Evolutionary conservation across 2,888 invertebrate genomes (phyloP), one percentile per base, ranked within the genome.

Genomic region (Spisula solida): DNA sequence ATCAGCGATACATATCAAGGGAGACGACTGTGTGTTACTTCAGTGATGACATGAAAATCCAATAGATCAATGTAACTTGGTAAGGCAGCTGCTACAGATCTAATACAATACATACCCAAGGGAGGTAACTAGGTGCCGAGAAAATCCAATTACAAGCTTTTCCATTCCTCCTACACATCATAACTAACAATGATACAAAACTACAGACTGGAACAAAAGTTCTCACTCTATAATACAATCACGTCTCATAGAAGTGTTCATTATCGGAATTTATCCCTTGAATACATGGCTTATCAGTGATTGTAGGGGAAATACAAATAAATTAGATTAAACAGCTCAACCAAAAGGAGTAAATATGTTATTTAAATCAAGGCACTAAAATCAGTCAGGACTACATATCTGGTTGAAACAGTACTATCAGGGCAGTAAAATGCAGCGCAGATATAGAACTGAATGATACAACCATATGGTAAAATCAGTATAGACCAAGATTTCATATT

Each of bases 101-200:
- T 60, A 1, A 16, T 75, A 75, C 14, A 18, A 34, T 12, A 31
- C 16, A 75, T 34, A 75, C 75, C 29, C 75, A 75, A 14, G 75
- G 75, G 75, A 75, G 75, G 34, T 75, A 75, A 75, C 75, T 75
- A 34, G 31, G 16, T 14, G 25, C 14, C 1, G 34, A 75, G 34
- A 31, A 47, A 80, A 80, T 80, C 47, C 34, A 80, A 80, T 80
- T 80, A 48, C n/a, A 80, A 18, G 48, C 47, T 14, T 16, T 34
- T n/a, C 80, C 25, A 47, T 48, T 47, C 25, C 48, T 51, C 48
- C 48, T 51, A 80, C 80, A 48, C 80, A 34, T 4, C 1, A 80
- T 41, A 80, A 47, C n/a, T 48, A 20, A 47, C 25, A 25, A 66
- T 66, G 25, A 66, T 25, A 25, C 25, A 25, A n/a, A 10, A 66